Evolutionary conservation across 2,797 vertebrate species (phyloP), one percentile per base, ranked within the genome.

Genomic region (Spinibarbus caldwelli): DNA sequence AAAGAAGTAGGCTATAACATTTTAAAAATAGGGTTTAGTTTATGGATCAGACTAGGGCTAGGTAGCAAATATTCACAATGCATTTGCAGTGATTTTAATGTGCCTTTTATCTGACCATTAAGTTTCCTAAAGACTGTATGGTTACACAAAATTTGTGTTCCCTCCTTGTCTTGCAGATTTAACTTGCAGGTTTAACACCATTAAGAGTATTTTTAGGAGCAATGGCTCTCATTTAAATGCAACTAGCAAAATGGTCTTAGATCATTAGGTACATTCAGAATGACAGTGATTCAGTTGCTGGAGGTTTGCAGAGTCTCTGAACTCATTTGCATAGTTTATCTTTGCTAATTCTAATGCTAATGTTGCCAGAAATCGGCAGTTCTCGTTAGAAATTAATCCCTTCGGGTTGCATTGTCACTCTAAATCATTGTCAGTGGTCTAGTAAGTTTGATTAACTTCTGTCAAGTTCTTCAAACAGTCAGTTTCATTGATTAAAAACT

Each of bases 1-100:
- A 38, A 54, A 68, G 62, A 84, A 77, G 41, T 52, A n/a, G n/a
- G n/a, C n/a, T n/a, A 17, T n/a, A 75, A 45, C 5, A 21, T 64
- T 75, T 59, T 45, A 34, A 49, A 64, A 34, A 76, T 76, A 34
- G 23, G 8, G 57, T 36, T 66, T 76, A 4, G 15, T 41, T 59
- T 15, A 78, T 41, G 34, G 23, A 41, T 38, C 34, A 41, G 23
- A 41, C 12, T 15, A 38, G 75, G 34, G n/a, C 52, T 29, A 54
- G 23, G 5, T 59, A 38, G 52, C 12, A 36, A 76, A 54, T 29
- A 45, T 72, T 45, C 38, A 29, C 41, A 72, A 45, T 21, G 43
- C 23, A 19, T 29, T 47, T 7, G 8, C 34, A 23, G 9, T 38
- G 9, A 68, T 38, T 75, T 23, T 31, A 34, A 12, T 75, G 26